Percentiles rank a stretch among this genome's conserved stretches.
These are phyloP conservation scores for Trachurus trachurus DNA, from an alignment of 2,797 vertebrate species.

Conservation along the genomic window DNA sequence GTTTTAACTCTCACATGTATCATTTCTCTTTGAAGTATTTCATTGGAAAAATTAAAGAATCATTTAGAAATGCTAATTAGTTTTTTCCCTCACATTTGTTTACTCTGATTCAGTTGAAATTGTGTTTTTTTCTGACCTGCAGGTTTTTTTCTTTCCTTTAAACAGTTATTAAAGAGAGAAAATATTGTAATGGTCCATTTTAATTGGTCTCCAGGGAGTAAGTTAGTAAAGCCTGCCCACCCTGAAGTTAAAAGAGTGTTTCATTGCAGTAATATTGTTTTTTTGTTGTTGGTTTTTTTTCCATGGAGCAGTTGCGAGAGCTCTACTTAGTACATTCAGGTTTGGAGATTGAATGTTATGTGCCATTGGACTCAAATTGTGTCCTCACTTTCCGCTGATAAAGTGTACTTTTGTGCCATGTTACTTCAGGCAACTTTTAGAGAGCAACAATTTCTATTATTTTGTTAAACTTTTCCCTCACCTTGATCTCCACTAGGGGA, in stretches of 20 bases:
- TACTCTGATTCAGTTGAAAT: slow-evolving; percentile 57
- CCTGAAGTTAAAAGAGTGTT: slow-evolving; percentile 66
- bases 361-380: slow-evolving; percentile 36
- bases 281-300: background rate
- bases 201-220: slow-evolving; percentile 77
- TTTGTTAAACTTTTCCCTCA: slow-evolving; percentile 42
- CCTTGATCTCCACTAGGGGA: slow-evolving; percentile 44
- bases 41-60: slow-evolving; percentile 69
- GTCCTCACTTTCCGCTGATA: slow-evolving; percentile 42
- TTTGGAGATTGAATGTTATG: slow-evolving; percentile 47
- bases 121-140: slow-evolving; percentile 50
- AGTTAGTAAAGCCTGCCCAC: slow-evolving; percentile 64
- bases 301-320: slow-evolving; percentile 44
- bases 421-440: slow-evolving; percentile 16
- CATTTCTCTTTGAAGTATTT: slow-evolving; percentile 66
- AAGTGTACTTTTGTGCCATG: slow-evolving; percentile 25
- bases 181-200: slow-evolving; percentile 69
- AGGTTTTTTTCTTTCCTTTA: slow-evolving; percentile 49
- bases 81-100: slow-evolving; percentile 57
- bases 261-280: slow-evolving; percentile 43
- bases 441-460: slow-evolving; percentile 35
- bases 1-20: slow-evolving; percentile 66
- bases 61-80: slow-evolving; percentile 71
- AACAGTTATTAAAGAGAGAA: slow-evolving; percentile 68
- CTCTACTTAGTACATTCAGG: slow-evolving; percentile 46